These are phyloP conservation scores for Gila orcuttii DNA, from an alignment of 2,113 vertebrate species.

Conservation along the genomic window DNA sequence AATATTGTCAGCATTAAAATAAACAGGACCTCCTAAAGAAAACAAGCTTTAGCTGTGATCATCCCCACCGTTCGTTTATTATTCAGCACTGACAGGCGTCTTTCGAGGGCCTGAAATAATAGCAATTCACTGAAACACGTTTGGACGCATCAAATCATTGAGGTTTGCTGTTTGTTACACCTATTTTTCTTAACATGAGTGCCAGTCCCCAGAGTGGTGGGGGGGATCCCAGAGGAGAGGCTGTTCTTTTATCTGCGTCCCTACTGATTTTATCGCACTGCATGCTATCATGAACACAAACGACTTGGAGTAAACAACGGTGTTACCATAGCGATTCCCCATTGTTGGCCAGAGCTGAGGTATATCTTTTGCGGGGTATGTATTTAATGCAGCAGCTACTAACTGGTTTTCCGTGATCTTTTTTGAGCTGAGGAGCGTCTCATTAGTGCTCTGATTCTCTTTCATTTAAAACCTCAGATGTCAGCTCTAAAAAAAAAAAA, in stretches of 20 bases:
- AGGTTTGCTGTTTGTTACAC: constrained; percentile 77
- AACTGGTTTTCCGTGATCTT: constrained; percentile 39
- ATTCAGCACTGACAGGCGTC: constrained; percentile 60
- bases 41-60: constrained; percentile 73
- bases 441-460: constrained; percentile 40
- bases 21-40: constrained; percentile 73
- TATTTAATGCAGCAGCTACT: constrained; percentile 42
- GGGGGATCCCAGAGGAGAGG: constrained; percentile 70
- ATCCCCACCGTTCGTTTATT: constrained; percentile 60
- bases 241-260: constrained; percentile 79
- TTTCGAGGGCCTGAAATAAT: constrained; percentile 17
- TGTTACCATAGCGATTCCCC: constrained; percentile 79
- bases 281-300: constrained; percentile 78
- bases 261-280: constrained; percentile 76
- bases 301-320: constrained; percentile 78
- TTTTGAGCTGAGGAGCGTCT: constrained; percentile 29
- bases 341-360: constrained; percentile 71
- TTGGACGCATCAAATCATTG: constrained; percentile 67
- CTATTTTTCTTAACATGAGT: constrained; percentile 78
- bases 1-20: constrained; percentile 77
- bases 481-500: constrained; percentile 2
- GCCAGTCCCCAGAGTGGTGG: constrained; percentile 64
- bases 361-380: constrained; percentile 15
- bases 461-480: constrained; percentile 42
- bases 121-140: constrained; percentile 55